Evolutionary conservation across 2,888 invertebrate genomes (phyloP).

Genomic region (Plebejus anna): DNA sequence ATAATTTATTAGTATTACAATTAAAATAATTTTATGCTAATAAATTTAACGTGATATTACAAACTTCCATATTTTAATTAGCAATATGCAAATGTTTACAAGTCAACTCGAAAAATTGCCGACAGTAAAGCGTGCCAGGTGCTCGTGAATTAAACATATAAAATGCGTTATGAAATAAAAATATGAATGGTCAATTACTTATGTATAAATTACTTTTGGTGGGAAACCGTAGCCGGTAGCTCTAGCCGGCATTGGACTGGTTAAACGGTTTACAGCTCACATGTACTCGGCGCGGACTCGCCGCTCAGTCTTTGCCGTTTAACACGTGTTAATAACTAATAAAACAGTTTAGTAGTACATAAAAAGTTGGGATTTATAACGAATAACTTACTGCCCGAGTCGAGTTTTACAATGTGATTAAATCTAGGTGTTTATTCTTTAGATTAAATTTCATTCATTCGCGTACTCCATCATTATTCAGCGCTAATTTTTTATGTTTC

Average conservation of each 20-base stretch:
- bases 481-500: slow-evolving; percentile 25
- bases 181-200: slow-evolving; percentile 20
- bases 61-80: slow-evolving; percentile 1
- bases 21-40: background rate
- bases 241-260: slow-evolving; percentile 43
- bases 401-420: slow-evolving; percentile 51
- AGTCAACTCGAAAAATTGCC: slow-evolving; percentile 1
- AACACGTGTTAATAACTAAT: slow-evolving; percentile 79
- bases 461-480: slow-evolving; percentile 25
- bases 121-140: slow-evolving; percentile 10
- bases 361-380: slow-evolving; percentile 78
- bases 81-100: background rate
- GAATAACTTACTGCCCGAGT: slow-evolving; percentile 64
- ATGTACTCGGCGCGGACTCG: slow-evolving; percentile 59
- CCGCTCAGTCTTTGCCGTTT: slow-evolving; percentile 70
- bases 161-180: slow-evolving; percentile 13
- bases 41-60: background rate
- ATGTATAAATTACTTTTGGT: slow-evolving; percentile 27
- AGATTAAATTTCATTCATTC: slow-evolving; percentile 48
- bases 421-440: slow-evolving; percentile 44
- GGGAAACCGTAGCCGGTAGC: slow-evolving; percentile 48
- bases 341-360: slow-evolving; percentile 77
- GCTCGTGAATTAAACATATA: slow-evolving; percentile 10
- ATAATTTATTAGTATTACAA: background rate
- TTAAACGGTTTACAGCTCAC: slow-evolving; percentile 49